A percentile compares a stretch with the other conserved stretches of the same genome.
Conservation (phyloP, 2,797 vertebrate genomes). For the Tolypeutes matacus region DNA sequence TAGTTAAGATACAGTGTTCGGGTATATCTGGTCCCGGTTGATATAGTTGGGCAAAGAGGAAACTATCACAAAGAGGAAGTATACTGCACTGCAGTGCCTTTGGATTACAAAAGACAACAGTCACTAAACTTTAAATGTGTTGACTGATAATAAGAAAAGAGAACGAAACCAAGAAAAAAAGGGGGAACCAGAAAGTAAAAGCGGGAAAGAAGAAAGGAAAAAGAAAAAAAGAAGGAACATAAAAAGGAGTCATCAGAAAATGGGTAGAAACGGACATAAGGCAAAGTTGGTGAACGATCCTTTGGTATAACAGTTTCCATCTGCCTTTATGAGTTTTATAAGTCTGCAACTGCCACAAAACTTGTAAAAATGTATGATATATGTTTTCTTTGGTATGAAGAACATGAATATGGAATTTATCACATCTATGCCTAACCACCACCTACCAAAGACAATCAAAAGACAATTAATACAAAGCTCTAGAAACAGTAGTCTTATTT, state of each 20-base stretch:
- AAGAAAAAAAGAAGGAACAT: not conserved
- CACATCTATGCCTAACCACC: conserved; percentile 51
- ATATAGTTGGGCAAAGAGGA: conserved; percentile 70
- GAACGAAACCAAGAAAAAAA: not conserved
- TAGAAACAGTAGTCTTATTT: conserved; percentile 22
- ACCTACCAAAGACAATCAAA: conserved; percentile 76
- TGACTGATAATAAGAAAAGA: conserved; percentile 19
- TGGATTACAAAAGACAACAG: conserved; percentile 60
- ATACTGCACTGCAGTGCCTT: not conserved
- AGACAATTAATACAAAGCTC: conserved; percentile 49
- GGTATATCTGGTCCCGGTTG: not conserved
- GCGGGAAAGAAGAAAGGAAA: not conserved
- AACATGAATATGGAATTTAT: conserved; percentile 71
- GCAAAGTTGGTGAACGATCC: conserved; percentile 1
- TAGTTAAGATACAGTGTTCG: not conserved
- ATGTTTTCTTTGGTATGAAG: conserved; percentile 82
- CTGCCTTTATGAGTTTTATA: conserved; percentile 69
- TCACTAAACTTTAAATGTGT: conserved; percentile 50
- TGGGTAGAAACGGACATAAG: not conserved
- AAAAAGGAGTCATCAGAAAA: not conserved
- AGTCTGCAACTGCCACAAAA: conserved; percentile 66
- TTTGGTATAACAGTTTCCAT: conserved; percentile 37
- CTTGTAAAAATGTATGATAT: conserved; percentile 73
- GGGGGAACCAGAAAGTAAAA: not conserved
- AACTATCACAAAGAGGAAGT: conserved; percentile 75